Conservation (phyloP, 2,888 invertebrate genomes). For the Caenorhabditis macrosperma region DNA sequence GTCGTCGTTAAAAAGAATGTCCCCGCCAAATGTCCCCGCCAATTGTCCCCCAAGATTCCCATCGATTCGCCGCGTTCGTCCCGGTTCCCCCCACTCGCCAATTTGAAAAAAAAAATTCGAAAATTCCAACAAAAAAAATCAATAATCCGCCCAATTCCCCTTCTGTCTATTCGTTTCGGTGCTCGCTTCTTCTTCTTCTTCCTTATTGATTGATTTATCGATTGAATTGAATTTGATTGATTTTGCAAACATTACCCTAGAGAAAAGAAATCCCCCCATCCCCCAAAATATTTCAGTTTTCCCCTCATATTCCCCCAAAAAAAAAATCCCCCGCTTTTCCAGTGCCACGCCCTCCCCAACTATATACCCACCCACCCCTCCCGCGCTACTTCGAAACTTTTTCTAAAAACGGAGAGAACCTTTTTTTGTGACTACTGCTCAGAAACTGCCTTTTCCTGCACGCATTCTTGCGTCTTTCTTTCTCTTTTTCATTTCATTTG, state of each 20-base stretch:
- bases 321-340: conserved; percentile 18
- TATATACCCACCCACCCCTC: too few species aligned
- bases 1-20: conserved; percentile 61
- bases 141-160: conserved; percentile 18
- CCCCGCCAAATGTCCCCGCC: neutral
- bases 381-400: neutral
- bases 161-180: conserved; percentile 24
- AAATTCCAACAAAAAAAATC: neutral
- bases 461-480: conserved; percentile 4
- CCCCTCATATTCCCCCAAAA: too few species aligned
- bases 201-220: too few species aligned
- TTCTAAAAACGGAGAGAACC: neutral
- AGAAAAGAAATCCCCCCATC: conserved; percentile 5
- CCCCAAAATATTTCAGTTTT: conserved; percentile 34
- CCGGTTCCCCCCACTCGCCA: conserved; percentile 8
- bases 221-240: too few species aligned
- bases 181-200: conserved; percentile 28
- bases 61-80: neutral
- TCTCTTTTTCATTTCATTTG: neutral
- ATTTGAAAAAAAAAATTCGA: neutral
- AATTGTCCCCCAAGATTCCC: neutral
- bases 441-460: conserved; percentile 57
- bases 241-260: neutral
- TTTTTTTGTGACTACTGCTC: conserved; percentile 48
- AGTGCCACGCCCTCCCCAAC: conserved; percentile 28